phyloP scores from a whole-genome alignment of 1,140 invertebrate species.

The Cyclargus thomasi region DNA sequence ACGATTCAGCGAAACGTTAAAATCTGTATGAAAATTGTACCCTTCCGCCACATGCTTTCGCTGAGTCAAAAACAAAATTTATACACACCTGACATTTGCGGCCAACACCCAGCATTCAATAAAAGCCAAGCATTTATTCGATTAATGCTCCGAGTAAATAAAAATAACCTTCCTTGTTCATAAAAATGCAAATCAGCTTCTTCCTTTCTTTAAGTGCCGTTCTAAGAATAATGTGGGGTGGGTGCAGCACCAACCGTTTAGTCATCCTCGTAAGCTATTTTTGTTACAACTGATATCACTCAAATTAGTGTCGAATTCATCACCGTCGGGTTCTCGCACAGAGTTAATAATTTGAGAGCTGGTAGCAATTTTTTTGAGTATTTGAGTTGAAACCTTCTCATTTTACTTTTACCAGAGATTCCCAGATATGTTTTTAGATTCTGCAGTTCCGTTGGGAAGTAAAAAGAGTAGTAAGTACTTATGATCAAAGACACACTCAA shows the following conservation, averaged over 20 bases:
- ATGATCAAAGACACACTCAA: too few species aligned
- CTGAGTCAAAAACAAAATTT: neutral
- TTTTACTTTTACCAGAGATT: too few species aligned
- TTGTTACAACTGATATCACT: slow-evolving; percentile 20
- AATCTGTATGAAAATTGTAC: too few species aligned
- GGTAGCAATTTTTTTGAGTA: too few species aligned
- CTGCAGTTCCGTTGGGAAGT: too few species aligned
- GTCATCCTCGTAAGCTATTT: slow-evolving; percentile 32
- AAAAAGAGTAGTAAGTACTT: too few species aligned
- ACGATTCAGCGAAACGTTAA: too few species aligned
- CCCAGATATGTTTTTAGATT: too few species aligned
- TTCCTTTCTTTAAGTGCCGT: slow-evolving; percentile 66
- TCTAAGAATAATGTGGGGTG: slow-evolving; percentile 64
- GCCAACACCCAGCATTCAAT: neutral
- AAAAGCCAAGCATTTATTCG: neutral
- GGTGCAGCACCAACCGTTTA: slow-evolving; percentile 42
- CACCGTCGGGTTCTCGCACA: too few species aligned
- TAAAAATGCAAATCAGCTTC: slow-evolving; percentile 71
- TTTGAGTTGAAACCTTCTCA: too few species aligned
- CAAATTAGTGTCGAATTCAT: neutral
- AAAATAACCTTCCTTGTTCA: slow-evolving; percentile 59
- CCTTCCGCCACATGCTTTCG: too few species aligned
- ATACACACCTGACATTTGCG: neutral
- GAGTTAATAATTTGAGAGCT: too few species aligned
- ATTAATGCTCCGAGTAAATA: slow-evolving; percentile 14